Conservation (phyloP, 1,140 invertebrate genomes). For the Dolichoris vasculosae region DNA sequence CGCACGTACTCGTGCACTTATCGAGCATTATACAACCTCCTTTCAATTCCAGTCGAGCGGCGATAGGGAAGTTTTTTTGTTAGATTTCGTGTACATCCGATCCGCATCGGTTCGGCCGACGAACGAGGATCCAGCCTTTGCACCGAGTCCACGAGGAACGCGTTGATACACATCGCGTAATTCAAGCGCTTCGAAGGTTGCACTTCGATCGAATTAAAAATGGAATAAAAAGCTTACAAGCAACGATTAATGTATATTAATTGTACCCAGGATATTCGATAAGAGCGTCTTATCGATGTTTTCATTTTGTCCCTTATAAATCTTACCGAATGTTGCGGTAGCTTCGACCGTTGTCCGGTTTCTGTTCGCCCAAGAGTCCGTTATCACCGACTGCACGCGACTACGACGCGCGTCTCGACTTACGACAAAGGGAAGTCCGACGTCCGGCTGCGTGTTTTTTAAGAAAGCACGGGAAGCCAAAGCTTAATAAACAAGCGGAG, state of each 20-base stretch:
- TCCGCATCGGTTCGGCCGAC: neutral
- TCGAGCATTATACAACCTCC: neutral
- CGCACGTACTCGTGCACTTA: neutral
- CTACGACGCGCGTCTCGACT: neutral
- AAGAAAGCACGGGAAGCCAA: no score
- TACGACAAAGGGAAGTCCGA: neutral
- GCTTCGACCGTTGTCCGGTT: neutral
- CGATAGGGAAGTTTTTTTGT: no score
- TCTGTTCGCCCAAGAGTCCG: neutral
- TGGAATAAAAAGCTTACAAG: neutral
- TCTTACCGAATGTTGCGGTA: no score
- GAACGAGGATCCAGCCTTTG: neutral
- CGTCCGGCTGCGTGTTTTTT: neutral
- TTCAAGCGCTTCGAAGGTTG: neutral
- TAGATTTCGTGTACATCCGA: neutral
- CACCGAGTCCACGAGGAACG: neutral
- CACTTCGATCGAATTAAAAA: conserved; percentile 15
- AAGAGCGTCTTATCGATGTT: neutral
- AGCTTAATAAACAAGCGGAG: neutral
- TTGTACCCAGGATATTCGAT: neutral
- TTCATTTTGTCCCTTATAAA: neutral
- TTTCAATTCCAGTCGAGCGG: neutral
- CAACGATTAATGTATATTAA: neutral
- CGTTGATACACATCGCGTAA: neutral
- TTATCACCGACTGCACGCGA: neutral